These are phyloP conservation scores for Triplophysa yarkandensis DNA, from an alignment of 2,797 vertebrate genomes.

Conservation along the genomic window DNA sequence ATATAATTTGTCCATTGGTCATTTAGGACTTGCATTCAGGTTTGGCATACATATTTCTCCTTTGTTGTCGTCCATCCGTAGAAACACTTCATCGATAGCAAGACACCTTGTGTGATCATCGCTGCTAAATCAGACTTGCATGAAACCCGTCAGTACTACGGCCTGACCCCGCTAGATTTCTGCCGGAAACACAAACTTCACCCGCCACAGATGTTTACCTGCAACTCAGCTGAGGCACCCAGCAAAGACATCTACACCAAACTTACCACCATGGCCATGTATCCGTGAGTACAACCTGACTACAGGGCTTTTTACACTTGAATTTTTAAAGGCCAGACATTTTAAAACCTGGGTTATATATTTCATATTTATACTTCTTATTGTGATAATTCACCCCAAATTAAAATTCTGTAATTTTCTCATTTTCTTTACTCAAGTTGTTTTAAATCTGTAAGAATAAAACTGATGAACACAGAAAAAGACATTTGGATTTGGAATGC, in stretches of 20 bases:
- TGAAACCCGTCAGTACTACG: conserved; percentile 90
- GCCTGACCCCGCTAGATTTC: conserved; percentile 88
- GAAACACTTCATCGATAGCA: conserved; percentile 97
- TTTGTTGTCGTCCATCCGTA: conserved; percentile 59
- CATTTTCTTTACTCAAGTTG: no score
- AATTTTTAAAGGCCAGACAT: no score
- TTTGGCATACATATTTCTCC: background rate
- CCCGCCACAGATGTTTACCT: conserved; percentile 94
- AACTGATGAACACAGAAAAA: no score
- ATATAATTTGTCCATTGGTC: background rate
- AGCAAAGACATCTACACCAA: conserved; percentile 94
- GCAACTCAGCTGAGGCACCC: conserved; percentile 84
- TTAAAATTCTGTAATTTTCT: no score
- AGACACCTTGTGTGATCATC: conserved; percentile 91
- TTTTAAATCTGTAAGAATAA: no score
- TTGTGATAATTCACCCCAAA: no score
- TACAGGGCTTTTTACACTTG: background rate
- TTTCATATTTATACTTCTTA: no score
- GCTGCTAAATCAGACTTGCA: conserved; percentile 95
- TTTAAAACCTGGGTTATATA: no score
- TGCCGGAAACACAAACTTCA: conserved; percentile 98
- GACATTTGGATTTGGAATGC: no score
- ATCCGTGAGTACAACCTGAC: conserved; percentile 87
- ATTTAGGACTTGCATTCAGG: no score
- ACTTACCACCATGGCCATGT: conserved; percentile 98